phyloP scores from a whole-genome alignment of 2,888 invertebrate species.

The Abscondita cerata region DNA sequence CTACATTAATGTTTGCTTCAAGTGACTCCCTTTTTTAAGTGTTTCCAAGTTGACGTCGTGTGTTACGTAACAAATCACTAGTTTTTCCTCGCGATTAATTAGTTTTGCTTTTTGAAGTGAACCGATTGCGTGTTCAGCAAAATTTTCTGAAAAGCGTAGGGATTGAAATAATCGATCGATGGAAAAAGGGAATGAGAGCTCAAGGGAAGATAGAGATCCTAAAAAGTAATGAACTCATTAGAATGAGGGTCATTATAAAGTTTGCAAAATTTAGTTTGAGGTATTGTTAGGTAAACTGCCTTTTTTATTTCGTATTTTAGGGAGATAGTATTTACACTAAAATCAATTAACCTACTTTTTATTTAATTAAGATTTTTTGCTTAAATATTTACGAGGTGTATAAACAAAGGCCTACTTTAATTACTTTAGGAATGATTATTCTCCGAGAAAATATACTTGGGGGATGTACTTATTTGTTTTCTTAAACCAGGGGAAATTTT shows the following conservation, averaged over 20 bases:
- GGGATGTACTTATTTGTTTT: too few relatives aligned
- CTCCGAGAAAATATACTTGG: too few relatives aligned
- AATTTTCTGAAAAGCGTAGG: constrained; percentile 26
- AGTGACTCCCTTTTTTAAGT: constrained; percentile 31
- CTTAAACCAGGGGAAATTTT: too few relatives aligned
- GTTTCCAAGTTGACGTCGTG: constrained; percentile 32
- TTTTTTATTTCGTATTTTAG: constrained; percentile 1
- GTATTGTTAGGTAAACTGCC: background rate
- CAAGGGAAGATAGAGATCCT: background rate
- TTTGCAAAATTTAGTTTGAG: background rate
- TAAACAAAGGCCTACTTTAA: too few relatives aligned
- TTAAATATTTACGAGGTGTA: background rate
- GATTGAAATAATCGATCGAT: constrained; percentile 19
- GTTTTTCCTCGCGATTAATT: background rate
- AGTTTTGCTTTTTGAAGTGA: background rate
- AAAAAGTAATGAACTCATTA: constrained; percentile 11
- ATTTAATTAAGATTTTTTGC: constrained; percentile 7
- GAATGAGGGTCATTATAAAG: constrained; percentile 4
- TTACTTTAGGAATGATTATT: too few relatives aligned
- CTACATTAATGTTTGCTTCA: constrained; percentile 50
- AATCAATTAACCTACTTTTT: constrained; percentile 11
- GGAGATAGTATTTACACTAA: constrained; percentile 6
- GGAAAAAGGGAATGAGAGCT: background rate
- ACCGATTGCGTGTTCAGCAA: constrained; percentile 18
- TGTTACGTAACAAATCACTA: constrained; percentile 1